Percentiles rank a stretch among this genome's conserved stretches.
Evolutionary conservation across 2,888 invertebrate species (phyloP).

Genomic region (Philopedon plagiatum): DNA sequence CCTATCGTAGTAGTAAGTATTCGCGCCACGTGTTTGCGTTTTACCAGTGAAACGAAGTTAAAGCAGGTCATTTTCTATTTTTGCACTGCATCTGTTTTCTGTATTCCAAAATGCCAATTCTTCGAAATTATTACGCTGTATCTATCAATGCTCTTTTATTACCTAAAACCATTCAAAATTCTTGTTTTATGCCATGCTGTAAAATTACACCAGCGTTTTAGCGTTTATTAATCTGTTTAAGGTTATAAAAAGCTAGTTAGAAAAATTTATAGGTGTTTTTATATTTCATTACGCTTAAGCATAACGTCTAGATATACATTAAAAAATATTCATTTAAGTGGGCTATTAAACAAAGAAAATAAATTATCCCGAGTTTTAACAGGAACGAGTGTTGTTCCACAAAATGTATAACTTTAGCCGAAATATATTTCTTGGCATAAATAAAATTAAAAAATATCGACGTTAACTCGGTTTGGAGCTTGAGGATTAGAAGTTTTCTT

Average conservation of each 20-base stretch:
- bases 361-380: conserved; percentile 2
- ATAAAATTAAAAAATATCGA: too few relatives aligned
- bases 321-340: background rate
- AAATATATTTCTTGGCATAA: too few relatives aligned
- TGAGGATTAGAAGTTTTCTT: too few relatives aligned
- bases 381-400: background rate
- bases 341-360: conserved; percentile 5
- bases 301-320: background rate
- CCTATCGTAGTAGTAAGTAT: conserved; percentile 33
- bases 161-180: background rate
- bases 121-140: background rate
- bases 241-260: conserved; percentile 4
- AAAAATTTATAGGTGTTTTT: background rate
- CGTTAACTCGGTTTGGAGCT: too few relatives aligned
- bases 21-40: conserved; percentile 46
- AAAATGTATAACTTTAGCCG: too few relatives aligned
- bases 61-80: conserved; percentile 52
- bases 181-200: background rate
- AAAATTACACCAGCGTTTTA: background rate
- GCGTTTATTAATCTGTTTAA: background rate
- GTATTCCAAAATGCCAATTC: conserved; percentile 19
- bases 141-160: background rate
- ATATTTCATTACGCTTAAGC: background rate
- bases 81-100: conserved; percentile 48
- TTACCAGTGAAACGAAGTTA: conserved; percentile 46